Conservation (phyloP, 2,113 vertebrate genomes). For the Pristiophorus japonicus region DNA sequence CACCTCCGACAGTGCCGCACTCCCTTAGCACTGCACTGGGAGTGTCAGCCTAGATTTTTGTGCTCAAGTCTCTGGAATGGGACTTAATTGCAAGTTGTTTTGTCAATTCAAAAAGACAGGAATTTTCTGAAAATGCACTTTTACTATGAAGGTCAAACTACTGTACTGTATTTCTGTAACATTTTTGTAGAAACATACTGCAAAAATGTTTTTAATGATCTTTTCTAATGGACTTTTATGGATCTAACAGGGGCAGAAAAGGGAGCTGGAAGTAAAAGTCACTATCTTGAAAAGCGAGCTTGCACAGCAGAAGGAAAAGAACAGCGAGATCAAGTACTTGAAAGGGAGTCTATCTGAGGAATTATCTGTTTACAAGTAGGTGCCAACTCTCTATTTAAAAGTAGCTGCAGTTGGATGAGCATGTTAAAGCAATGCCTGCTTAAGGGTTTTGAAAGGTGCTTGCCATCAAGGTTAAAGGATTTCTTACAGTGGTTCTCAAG, state of each 20-base stretch:
- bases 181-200: neutral
- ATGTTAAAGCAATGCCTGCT: neutral
- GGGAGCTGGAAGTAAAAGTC: constrained; percentile 73
- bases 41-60: no score
- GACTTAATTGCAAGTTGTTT: neutral
- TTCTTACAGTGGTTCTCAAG: neutral
- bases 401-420: constrained; percentile 5
- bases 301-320: constrained; percentile 76
- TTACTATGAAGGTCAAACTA: neutral
- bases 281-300: constrained; percentile 72
- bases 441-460: neutral
- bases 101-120: neutral
- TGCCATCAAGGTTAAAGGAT: neutral
- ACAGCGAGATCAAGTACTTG: constrained; percentile 70
- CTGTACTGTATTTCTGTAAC: neutral
- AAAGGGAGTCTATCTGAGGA: constrained; percentile 66
- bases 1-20: no score
- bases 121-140: neutral
- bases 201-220: neutral
- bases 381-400: neutral
- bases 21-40: no score
- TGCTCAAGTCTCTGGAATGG: no score
- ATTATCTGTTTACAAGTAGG: constrained; percentile 75
- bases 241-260: constrained; percentile 65
- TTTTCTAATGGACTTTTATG: neutral